Evolutionary conservation across 2,888 invertebrate species (phyloP), one percentile per base, ranked within the genome.

Genomic region (Deroplatys truncata): DNA sequence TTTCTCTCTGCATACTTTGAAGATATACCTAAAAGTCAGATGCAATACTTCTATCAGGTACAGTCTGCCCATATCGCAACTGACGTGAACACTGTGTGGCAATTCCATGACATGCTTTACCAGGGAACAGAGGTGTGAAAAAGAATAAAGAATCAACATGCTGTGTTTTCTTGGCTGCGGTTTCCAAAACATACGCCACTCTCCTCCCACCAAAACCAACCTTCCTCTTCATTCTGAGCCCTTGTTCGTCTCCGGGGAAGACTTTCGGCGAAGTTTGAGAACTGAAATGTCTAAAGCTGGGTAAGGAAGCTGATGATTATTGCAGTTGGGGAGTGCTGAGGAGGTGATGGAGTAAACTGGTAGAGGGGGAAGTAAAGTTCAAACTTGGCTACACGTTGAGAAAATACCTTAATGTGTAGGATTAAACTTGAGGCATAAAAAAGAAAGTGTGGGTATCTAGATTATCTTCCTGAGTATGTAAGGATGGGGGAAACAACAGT

Each of bases 251-350:
- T 87, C 87, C 83, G 83, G 87, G 87, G 87, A 87, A 87, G 87
- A 87, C 87, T 87, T 87, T 87, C 87, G 82, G 83, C 83, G 83
- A 87, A 87, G 87, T 87, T 87, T 87, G 35, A 43, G 72, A 87
- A 87, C 87, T 82, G 87, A 87, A 87, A 87, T 87, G 87, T 87
- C 87, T 82, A 82, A 31, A 86, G 86, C 86, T 28, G 86, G 56
- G 86, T 86, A 86, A 86, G 82, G 83, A 87, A 87, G 87, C 82
- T 87, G 87, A 87, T 83, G 87, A 87, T 83, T 83, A 87, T 87
- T 87, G 83, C 87, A 87, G 87, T 83, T 83, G 87, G 87, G 87
- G 87, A 87, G 82, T 83, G 87, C 20, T n/a, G 87, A 20, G 49
- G 85, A 35, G 28, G 85, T n/a, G 35, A 85, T 85, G 31, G 43